Evolutionary conservation across 2,797 vertebrate genomes (phyloP).

Genomic region (Myotis findleyi): DNA sequence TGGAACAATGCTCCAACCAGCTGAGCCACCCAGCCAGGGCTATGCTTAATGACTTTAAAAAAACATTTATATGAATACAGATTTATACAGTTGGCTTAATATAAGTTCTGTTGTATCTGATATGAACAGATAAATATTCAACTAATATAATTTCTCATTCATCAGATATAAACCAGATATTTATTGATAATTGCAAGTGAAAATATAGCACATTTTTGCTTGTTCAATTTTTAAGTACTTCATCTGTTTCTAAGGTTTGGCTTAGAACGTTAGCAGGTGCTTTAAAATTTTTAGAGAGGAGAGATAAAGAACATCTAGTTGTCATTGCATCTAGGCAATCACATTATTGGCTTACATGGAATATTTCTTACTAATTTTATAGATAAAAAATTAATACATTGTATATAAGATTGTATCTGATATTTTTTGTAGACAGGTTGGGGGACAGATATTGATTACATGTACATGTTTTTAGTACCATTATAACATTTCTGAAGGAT

Average conservation of each 20-base stretch:
- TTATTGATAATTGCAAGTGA: conserved; percentile 4
- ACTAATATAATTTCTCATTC: background rate
- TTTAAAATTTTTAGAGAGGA: conserved; percentile 6
- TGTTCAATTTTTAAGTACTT: background rate
- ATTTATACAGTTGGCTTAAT: conserved; percentile 8
- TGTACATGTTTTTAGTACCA: background rate
- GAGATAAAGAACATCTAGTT: conserved; percentile 5
- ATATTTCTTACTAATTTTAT: conserved; percentile 44
- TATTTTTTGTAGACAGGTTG: background rate
- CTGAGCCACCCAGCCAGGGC: background rate
- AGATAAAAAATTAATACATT: conserved; percentile 23
- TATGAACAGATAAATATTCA: background rate
- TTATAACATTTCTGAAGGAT: background rate
- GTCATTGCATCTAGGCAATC: background rate
- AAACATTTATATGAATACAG: conserved; percentile 19
- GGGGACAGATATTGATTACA: background rate
- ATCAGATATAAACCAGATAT: background rate
- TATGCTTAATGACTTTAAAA: background rate
- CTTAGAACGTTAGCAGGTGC: background rate
- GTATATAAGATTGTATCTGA: background rate
- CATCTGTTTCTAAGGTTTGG: background rate
- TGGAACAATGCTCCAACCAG: background rate
- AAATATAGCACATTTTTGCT: conserved; percentile 18
- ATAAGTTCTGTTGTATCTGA: conserved; percentile 2
- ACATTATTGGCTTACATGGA: background rate